Evolutionary conservation across 2,113 vertebrate species (phyloP).

Genomic region (Chunga burmeisteri): DNA sequence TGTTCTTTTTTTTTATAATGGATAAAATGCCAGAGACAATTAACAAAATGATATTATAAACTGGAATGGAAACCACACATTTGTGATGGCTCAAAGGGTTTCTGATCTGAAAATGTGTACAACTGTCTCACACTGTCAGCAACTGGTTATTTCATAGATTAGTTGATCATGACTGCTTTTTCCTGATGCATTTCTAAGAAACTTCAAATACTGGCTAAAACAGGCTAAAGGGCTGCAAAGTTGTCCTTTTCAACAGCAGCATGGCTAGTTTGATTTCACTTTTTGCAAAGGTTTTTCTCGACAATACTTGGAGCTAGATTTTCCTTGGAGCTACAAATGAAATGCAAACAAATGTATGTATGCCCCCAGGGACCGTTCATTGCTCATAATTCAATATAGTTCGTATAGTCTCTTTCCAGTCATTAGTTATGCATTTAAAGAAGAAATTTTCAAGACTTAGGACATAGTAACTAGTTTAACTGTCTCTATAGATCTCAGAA

Average conservation of each 20-base stretch:
- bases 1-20: background rate
- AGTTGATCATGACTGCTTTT: background rate
- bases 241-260: background rate
- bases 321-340: background rate
- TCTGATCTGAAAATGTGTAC: background rate
- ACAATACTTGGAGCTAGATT: background rate
- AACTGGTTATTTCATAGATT: background rate
- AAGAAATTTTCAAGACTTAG: slow-evolving; percentile 2
- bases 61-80: background rate
- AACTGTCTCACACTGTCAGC: background rate
- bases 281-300: background rate
- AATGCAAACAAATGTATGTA: background rate
- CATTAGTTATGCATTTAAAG: slow-evolving; percentile 16
- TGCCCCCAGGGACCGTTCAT: background rate
- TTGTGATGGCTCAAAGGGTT: background rate
- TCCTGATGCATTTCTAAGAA: background rate
- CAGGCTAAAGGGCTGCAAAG: background rate
- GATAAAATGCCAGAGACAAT: background rate
- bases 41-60: background rate
- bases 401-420: background rate
- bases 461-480: background rate
- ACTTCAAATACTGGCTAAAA: background rate
- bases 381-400: background rate
- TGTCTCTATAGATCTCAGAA: background rate
- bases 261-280: background rate